Percentiles rank a stretch among this genome's conserved stretches.
Conservation (phyloP, 2,888 invertebrate species). For the Perizoma flavofasciatum region DNA sequence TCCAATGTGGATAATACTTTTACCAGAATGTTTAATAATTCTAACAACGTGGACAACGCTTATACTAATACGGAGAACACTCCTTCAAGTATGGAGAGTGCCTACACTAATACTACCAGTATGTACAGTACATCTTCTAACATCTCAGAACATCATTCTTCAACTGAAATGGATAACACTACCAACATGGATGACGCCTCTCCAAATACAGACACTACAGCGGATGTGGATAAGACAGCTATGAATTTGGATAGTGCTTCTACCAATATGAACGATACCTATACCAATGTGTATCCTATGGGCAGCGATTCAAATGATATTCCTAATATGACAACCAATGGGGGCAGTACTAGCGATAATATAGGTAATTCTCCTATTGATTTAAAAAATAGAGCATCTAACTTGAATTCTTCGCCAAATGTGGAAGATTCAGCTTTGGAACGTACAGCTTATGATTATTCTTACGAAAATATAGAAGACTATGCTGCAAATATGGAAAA, state of each 20-base stretch:
- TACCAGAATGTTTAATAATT: constrained; percentile 18
- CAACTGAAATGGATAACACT: constrained; percentile 14
- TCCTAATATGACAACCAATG: neutral
- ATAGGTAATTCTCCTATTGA: constrained; percentile 6
- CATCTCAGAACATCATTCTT: constrained; percentile 4
- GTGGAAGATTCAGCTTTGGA: constrained; percentile 11
- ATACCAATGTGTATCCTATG: constrained; percentile 8
- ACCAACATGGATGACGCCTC: constrained; percentile 8
- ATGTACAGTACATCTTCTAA: constrained; percentile 20
- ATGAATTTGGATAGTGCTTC: constrained; percentile 7
- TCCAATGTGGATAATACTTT: constrained; percentile 17
- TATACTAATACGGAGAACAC: constrained; percentile 17
- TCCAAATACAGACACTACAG: constrained; percentile 2
- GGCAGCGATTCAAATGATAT: constrained; percentile 13
- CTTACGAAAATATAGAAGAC: constrained; percentile 44
- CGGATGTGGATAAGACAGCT: constrained; percentile 1
- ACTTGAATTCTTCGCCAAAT: constrained; percentile 8
- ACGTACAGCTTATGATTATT: constrained; percentile 21
- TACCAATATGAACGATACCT: constrained; percentile 8
- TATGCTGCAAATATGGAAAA: constrained; percentile 31
- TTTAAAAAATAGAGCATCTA: constrained; percentile 11
- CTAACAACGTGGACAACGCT: constrained; percentile 11
- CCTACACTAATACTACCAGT: constrained; percentile 18
- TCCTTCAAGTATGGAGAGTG: constrained; percentile 19
- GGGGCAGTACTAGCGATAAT: constrained; percentile 2